These are phyloP conservation scores for Climacteris rufus DNA, from an alignment of 2,113 vertebrate genomes.

Conservation along the genomic window DNA sequence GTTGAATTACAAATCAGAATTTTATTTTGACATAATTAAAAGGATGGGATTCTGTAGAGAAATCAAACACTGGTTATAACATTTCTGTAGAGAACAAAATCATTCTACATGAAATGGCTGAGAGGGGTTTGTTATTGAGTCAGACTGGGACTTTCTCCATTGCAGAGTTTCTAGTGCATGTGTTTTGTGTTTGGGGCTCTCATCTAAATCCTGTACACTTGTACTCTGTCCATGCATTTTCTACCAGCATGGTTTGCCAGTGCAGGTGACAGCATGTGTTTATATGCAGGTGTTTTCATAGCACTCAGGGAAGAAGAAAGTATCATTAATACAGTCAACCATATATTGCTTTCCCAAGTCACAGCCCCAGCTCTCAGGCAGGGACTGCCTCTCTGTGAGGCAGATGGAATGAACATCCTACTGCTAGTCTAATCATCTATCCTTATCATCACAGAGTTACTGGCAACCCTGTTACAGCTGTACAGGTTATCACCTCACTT, in stretches of 20 bases:
- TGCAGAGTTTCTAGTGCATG: background rate
- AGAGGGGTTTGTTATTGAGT: background rate
- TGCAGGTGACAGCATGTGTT: background rate
- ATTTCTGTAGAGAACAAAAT: background rate
- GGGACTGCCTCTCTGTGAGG: background rate
- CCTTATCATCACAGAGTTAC: background rate
- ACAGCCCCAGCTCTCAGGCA: background rate
- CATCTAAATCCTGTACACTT: background rate
- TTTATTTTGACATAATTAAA: background rate
- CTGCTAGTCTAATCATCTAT: background rate
- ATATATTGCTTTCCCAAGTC: background rate
- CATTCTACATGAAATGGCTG: background rate
- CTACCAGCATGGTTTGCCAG: background rate
- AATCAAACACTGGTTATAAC: background rate
- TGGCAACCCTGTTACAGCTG: background rate
- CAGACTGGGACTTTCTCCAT: background rate
- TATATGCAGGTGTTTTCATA: background rate
- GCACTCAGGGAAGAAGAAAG: background rate
- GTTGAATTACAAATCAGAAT: background rate
- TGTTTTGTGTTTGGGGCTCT: background rate
- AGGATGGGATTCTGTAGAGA: background rate
- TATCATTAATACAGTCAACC: background rate
- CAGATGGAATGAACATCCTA: background rate
- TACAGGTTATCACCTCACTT: background rate
- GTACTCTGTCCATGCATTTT: background rate